These are phyloP conservation scores for Wiebesia pumilae DNA, from an alignment of 1,140 invertebrate species.

Conservation along the genomic window DNA sequence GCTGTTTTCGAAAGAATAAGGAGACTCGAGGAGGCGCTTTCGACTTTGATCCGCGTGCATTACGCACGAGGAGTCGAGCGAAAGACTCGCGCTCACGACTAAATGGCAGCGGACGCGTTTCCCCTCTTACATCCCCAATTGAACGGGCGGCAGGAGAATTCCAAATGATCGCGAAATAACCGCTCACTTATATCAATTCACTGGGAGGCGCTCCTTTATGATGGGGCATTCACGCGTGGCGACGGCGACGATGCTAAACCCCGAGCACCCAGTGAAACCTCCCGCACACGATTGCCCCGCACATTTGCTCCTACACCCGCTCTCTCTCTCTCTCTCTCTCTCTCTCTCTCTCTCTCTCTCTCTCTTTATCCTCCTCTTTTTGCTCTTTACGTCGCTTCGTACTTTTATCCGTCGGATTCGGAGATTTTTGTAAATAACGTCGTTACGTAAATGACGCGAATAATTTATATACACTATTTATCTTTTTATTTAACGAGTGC, in stretches of 20 bases:
- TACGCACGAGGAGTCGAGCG: slow-evolving; percentile 1
- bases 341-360: slow-evolving; percentile 11
- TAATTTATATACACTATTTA: no score
- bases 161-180: slow-evolving; percentile 75
- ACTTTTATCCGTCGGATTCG: neutral
- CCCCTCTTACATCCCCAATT: slow-evolving; percentile 57
- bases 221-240: slow-evolving; percentile 73
- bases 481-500: no score
- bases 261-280: slow-evolving; percentile 8
- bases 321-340: slow-evolving; percentile 23
- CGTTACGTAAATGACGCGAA: no score
- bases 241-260: slow-evolving; percentile 56
- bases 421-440: no score
- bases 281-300: slow-evolving; percentile 43
- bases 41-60: slow-evolving; percentile 26
- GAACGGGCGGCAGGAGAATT: slow-evolving; percentile 59
- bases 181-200: slow-evolving; percentile 76
- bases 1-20: neutral
- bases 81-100: neutral
- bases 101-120: slow-evolving; percentile 52
- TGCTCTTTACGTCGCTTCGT: slow-evolving; percentile 29
- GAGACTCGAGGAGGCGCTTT: neutral
- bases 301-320: slow-evolving; percentile 25
- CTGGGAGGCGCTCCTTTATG: slow-evolving; percentile 68
- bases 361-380: slow-evolving; percentile 19